Conservation (phyloP, 2,797 vertebrate species). For the Botia almorhae region DNA sequence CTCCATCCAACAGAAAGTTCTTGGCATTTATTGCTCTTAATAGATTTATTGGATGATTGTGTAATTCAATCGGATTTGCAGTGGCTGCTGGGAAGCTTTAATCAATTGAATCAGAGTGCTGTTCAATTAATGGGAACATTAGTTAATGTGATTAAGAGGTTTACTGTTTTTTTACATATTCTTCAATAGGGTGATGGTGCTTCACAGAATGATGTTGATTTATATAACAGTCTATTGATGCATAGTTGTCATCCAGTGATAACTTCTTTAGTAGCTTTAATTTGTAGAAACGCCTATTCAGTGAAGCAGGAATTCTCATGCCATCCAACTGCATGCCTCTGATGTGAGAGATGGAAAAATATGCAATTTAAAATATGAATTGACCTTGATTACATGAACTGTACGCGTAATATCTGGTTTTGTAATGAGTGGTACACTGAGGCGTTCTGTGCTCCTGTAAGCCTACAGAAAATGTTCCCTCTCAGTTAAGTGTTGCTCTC, state of each 20-base stretch:
- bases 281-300: neutral
- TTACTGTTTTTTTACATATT: conserved; percentile 30
- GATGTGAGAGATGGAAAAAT: neutral
- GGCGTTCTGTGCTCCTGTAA: neutral
- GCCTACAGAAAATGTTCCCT: conserved; percentile 18
- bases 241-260: neutral
- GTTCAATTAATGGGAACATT: conserved; percentile 68
- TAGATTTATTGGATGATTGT: conserved; percentile 65
- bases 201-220: conserved; percentile 15
- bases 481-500: conserved; percentile 29
- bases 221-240: neutral
- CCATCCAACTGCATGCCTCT: neutral
- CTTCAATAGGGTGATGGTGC: conserved; percentile 17
- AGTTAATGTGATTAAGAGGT: conserved; percentile 48
- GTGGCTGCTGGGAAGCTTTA: conserved; percentile 62
- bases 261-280: neutral
- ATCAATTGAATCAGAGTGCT: conserved; percentile 66
- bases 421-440: conserved; percentile 5
- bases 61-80: conserved; percentile 68
- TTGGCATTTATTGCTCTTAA: conserved; percentile 53
- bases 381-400: conserved; percentile 4
- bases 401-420: conserved; percentile 15
- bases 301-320: neutral
- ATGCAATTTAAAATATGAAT: conserved; percentile 20
- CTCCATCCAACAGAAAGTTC: conserved; percentile 55